Base-by-base conservation (phyloP, 1,140 invertebrate genomes). In the Pachyrhynchus sulphureomaculatus region DNA sequence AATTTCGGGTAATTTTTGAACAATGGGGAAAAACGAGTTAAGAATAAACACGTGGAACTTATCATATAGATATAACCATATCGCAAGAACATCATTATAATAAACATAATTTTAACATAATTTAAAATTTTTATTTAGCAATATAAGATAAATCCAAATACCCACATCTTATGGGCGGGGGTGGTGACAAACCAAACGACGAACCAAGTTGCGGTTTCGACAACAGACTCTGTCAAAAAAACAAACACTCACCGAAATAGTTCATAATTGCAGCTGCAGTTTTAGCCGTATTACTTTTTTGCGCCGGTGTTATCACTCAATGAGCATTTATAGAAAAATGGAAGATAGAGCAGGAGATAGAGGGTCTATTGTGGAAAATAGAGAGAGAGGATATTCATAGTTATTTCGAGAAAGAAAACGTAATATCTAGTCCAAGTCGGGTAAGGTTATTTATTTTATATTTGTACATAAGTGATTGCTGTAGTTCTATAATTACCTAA, bases 331-430 rank as follows among this genome's bases (percentile, higher is more conserved):
- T 76, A 86, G 96, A 44, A 96, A n/a, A 96, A 74, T 98, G 95
- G 93, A 96, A 95, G 78, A 98, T 98, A 68, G 96, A 99, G 77
- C 91, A 97, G 75, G 96, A 99, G 78, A 93, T 99, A 57, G 94
- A 96, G 67, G 95, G 95, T 24, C 79, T 98, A 20, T 79, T 98
- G 42, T 99, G 96, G 96, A 97, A 96, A 77, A 95, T 99, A 57
- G 89, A 96, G 70, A 82, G 85, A 12, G 83, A 83, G n/a, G 93
- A 98, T 61, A 87, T 93, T 65, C 82, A 83, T 55, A 85, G 85
- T 2, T 91, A 89, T 76, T 83, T 84, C 13, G 84, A 84, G 67
- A 84, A 85, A 70, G 89, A 87, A 68, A 57, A 62, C 47, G 86
- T 92, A 64, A 83, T 91, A 67, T 87, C 88, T 68, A 92, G 90